Percentiles rank a stretch among this genome's conserved stretches.
Evolutionary conservation across 2,113 vertebrate species (phyloP).

Genomic region (Chionomys nivalis): DNA sequence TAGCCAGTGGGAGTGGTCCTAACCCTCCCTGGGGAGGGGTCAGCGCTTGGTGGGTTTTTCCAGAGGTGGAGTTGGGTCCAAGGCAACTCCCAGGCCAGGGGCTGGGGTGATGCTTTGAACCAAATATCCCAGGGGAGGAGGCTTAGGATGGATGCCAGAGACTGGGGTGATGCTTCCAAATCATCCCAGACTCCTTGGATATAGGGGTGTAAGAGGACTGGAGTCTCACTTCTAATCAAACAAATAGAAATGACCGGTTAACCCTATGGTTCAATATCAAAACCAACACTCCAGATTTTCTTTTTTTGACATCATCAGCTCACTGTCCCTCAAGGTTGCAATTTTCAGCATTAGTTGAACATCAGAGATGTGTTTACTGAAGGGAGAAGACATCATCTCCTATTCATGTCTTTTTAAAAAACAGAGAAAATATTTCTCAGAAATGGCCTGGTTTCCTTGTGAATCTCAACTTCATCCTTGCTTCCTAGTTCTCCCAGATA

Average conservation of each 20-base stretch:
- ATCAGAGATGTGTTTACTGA: background rate
- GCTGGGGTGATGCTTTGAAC: no score
- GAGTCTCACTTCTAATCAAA: no score
- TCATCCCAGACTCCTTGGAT: no score
- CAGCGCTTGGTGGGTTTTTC: no score
- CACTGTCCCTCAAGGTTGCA: background rate
- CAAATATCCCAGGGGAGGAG: no score
- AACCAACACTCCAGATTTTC: background rate
- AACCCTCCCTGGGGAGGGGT: no score
- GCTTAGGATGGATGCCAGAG: no score
- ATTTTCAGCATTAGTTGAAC: background rate
- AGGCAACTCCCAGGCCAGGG: no score
- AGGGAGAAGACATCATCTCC: background rate
- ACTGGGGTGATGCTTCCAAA: no score
- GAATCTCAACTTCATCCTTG: background rate
- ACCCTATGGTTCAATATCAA: background rate
- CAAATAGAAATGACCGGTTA: background rate
- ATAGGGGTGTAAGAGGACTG: no score
- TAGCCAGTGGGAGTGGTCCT: no score
- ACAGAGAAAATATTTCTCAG: background rate
- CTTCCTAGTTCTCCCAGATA: background rate
- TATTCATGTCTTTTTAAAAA: background rate
- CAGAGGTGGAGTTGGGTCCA: no score
- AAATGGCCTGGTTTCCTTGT: background rate
- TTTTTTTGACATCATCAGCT: background rate